phyloP scores from a whole-genome alignment of 2,888 invertebrate species.

The Oscheius sp. region DNA sequence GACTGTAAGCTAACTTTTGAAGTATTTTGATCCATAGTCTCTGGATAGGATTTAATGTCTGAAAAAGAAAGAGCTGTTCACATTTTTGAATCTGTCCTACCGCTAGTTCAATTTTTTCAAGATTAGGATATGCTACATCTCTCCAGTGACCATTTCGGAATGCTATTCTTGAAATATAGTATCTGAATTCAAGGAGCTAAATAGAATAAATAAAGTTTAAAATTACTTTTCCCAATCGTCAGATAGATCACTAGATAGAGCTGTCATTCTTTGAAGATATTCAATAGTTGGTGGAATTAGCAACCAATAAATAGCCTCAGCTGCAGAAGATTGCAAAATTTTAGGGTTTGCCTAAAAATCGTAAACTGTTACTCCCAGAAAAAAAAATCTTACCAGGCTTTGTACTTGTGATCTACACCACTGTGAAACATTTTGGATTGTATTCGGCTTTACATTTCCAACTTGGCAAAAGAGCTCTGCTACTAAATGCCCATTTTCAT shows the following conservation, averaged over 20 bases:
- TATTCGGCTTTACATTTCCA: constrained; percentile 24
- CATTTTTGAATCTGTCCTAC: constrained; percentile 14
- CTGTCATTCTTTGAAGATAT: background rate
- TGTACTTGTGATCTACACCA: constrained; percentile 16
- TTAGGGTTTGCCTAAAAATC: background rate
- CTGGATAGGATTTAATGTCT: constrained; percentile 12
- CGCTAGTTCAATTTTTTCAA: constrained; percentile 25
- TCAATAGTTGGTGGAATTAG: constrained; percentile 7
- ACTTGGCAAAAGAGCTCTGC: constrained; percentile 43
- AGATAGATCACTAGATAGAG: background rate
- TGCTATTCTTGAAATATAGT: constrained; percentile 47
- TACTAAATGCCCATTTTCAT: too few relatives aligned
- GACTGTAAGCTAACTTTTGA: constrained; percentile 30
- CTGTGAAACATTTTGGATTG: background rate
- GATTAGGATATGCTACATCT: constrained; percentile 35
- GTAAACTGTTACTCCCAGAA: background rate
- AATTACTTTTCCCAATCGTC: constrained; percentile 24
- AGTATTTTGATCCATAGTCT: constrained; percentile 38
- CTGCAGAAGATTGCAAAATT: background rate
- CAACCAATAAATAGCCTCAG: background rate
- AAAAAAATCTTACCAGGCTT: background rate
- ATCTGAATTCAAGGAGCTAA: constrained; percentile 23
- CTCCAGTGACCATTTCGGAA: constrained; percentile 54
- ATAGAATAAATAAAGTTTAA: background rate
- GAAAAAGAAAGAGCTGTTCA: background rate